Base-by-base conservation (phyloP, 1,140 invertebrate genomes). In the Gryon sp. region DNA sequence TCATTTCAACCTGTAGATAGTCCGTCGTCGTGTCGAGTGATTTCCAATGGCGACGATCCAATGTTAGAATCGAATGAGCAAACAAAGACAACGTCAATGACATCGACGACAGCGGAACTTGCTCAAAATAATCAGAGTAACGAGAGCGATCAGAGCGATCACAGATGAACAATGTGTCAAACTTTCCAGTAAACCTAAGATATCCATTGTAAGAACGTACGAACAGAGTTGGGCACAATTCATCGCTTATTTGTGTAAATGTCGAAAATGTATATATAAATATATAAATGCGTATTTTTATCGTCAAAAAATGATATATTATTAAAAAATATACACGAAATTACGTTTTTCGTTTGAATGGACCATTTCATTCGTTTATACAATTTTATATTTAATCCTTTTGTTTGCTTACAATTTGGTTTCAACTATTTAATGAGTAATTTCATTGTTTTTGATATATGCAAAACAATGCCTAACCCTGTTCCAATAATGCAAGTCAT, bases 1-100 rank as follows among this genome's bases (percentile, higher is more conserved):
- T 89, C 89, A 5, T 91, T 91, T 82, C 86, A 90, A 74, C 85
- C 88, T 65, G 88, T 90, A 52, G 90, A 91, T 78, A 90, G 88
- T 79, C 89, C 89, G 11, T 89, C 88, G 4, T 87, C 89, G 0
- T 86, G 82, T 79, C 81, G 85, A 50, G 53, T 80, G 18, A 69
- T 80, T 19, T 77, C 70, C 6, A 82, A 83, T 34, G 84, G 79
- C 0, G 82, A 86, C 8, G 88, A 90, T 75, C 82, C 85, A 1
- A 89, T 90, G 86, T 76, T 83, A 18, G 79, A 86, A 12, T 83
- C 82, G 32, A 82, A 72, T 28, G 88, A 89, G 66, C 84, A 85
- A 41, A 72, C 72, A 1, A 84, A 83, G 53, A 36, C 53, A 1
- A 45, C 50, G 6, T n/a, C 50, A 46, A 28, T n/a, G n/a, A n/a